Conservation (phyloP, 92 coral and sea anemone genomes). For the Zoanthus solanderi region DNA sequence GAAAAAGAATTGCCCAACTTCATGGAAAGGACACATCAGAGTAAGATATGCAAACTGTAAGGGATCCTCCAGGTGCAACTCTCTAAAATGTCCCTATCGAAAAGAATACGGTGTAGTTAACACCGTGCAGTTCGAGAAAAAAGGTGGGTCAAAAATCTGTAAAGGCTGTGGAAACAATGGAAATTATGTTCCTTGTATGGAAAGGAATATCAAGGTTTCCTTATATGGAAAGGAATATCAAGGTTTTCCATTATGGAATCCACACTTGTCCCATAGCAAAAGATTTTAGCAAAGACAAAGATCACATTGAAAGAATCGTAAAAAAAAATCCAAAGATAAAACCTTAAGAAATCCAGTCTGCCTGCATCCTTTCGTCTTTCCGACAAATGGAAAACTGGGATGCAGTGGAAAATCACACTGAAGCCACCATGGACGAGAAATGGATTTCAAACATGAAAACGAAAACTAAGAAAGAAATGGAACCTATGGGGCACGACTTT, state of each 20-base stretch:
- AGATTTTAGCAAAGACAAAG: not conserved
- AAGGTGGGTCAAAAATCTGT: not conserved
- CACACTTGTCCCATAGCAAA: slow-evolving; percentile 66
- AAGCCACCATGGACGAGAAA: slow-evolving; percentile 47
- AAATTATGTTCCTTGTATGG: slow-evolving; percentile 49
- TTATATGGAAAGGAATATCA: slow-evolving; percentile 24
- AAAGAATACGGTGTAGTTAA: not conserved
- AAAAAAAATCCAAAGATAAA: slow-evolving; percentile 43
- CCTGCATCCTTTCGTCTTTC: slow-evolving; percentile 55
- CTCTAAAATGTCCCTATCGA: not conserved
- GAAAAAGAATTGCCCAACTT: slow-evolving; percentile 69
- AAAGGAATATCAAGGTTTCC: slow-evolving; percentile 37
- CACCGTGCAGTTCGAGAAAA: not conserved
- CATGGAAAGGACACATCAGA: slow-evolving; percentile 62
- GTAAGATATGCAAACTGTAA: slow-evolving; percentile 68
- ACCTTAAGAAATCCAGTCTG: slow-evolving; percentile 60
- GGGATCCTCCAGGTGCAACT: not conserved
- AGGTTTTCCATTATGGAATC: slow-evolving; percentile 58
- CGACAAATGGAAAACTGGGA: slow-evolving; percentile 49
- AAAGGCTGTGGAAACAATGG: not conserved
- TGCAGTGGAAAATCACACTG: slow-evolving; percentile 54
- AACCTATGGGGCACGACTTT: slow-evolving; percentile 54
- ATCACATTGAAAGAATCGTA: not conserved
- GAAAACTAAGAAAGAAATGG: slow-evolving; percentile 53
- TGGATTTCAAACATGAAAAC: slow-evolving; percentile 61